These are phyloP conservation scores for Peromyscus nudipes DNA, from an alignment of 2,797 vertebrate genomes.

Conservation along the genomic window DNA sequence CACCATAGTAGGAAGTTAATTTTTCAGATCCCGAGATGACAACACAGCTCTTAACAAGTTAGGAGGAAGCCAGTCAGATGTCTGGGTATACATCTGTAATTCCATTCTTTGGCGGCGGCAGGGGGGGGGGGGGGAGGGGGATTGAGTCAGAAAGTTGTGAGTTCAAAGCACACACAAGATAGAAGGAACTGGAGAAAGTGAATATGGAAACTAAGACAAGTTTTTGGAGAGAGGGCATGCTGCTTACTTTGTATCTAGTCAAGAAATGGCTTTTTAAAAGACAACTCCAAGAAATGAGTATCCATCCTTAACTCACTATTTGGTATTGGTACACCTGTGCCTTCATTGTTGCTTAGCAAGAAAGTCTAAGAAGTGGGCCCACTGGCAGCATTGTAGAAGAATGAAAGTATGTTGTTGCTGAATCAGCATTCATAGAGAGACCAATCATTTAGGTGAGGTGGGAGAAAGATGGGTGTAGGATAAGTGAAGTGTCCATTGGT, in stretches of 20 bases:
- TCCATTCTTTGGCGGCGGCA: no score
- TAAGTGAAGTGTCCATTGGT: neutral
- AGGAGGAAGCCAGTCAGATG: neutral
- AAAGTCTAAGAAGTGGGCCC: neutral
- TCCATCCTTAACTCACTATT: neutral
- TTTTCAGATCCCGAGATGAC: neutral
- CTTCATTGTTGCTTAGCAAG: conserved; percentile 29
- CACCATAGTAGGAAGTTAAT: neutral
- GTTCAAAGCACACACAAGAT: neutral
- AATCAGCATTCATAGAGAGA: neutral
- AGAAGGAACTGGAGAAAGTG: neutral
- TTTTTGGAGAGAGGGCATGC: neutral
- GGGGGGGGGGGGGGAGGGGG: no score
- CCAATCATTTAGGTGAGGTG: neutral
- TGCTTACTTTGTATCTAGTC: neutral
- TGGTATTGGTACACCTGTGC: neutral
- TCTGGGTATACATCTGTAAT: neutral
- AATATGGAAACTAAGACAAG: neutral
- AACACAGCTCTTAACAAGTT: neutral
- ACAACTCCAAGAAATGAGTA: neutral
- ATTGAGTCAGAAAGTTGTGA: neutral
- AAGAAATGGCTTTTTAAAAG: neutral
- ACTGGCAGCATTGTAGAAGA: neutral
- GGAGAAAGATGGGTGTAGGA: neutral
- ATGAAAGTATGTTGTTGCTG: neutral